A percentile compares a stretch with the other conserved stretches of the same genome.
These are phyloP conservation scores for Sebastes dallii DNA, from an alignment of 2,797 vertebrate genomes.

Conservation along the genomic window DNA sequence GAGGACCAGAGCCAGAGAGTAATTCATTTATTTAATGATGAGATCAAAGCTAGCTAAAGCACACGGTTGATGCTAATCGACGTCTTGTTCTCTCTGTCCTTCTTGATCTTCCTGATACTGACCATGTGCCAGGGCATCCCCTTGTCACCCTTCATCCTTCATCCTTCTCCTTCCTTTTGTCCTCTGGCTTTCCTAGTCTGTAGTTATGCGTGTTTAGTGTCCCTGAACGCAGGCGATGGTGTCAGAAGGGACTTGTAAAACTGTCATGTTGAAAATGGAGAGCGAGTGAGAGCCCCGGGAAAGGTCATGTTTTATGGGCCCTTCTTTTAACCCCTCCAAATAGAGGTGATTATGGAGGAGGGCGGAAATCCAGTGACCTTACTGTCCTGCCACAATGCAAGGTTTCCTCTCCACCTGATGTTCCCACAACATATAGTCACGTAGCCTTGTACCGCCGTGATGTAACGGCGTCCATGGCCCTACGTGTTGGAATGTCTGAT, in stretches of 20 bases:
- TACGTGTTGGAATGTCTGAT: background rate
- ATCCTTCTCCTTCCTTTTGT: background rate
- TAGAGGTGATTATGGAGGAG: conserved; percentile 58
- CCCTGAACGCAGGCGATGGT: conserved; percentile 16
- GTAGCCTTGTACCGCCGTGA: background rate
- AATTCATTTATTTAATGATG: background rate
- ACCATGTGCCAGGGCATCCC: background rate
- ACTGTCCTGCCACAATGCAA: background rate
- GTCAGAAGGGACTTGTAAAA: conserved; percentile 57
- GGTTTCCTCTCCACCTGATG: background rate
- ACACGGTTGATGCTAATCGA: background rate
- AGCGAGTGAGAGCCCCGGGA: conserved; percentile 18
- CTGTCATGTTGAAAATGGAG: conserved; percentile 40
- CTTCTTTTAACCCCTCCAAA: conserved; percentile 57
- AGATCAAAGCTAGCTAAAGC: conserved; percentile 1
- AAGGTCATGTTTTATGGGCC: conserved; percentile 60
- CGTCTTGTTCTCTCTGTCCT: background rate
- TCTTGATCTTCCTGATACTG: conserved; percentile 12
- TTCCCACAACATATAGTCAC: background rate
- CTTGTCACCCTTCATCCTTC: background rate
- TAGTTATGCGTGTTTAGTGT: conserved; percentile 26
- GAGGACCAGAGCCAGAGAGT: background rate
- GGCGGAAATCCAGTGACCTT: background rate
- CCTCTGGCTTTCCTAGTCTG: background rate
- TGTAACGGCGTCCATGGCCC: background rate